Conservation (phyloP, 2,888 invertebrate genomes). For the Polyommatus iphigenia region DNA sequence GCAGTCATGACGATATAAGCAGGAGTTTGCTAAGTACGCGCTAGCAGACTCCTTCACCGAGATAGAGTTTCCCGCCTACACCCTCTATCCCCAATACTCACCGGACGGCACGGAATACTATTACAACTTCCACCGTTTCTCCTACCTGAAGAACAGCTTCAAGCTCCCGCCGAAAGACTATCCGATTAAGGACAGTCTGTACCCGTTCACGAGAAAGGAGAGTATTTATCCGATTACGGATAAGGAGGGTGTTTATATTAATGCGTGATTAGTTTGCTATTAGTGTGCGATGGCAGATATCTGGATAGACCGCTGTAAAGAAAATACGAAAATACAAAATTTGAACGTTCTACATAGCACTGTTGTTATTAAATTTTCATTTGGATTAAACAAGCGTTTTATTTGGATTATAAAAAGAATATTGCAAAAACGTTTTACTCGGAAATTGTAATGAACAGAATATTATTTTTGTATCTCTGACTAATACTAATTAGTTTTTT, state of each 20-base stretch:
- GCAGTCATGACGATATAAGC: constrained; percentile 83
- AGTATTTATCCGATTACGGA: constrained; percentile 62
- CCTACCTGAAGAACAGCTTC: constrained; percentile 67
- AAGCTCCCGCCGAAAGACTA: constrained; percentile 72
- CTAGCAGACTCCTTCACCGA: constrained; percentile 69
- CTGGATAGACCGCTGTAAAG: not conserved
- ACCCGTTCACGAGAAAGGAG: constrained; percentile 58
- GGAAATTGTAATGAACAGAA: not conserved
- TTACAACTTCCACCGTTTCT: constrained; percentile 73
- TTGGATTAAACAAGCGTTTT: not conserved
- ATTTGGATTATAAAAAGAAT: not conserved
- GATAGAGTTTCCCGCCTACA: constrained; percentile 64
- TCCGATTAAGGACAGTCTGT: constrained; percentile 50
- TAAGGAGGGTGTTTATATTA: constrained; percentile 69
- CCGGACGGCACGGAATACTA: constrained; percentile 74
- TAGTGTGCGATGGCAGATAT: not conserved
- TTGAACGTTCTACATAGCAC: not conserved
- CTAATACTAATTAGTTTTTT: not conserved
- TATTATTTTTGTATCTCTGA: not conserved
- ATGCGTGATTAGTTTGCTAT: constrained; percentile 57
- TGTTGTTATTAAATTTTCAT: not conserved
- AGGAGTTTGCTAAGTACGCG: constrained; percentile 74
- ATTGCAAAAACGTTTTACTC: not conserved
- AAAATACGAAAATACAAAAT: not conserved
- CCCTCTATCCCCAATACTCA: constrained; percentile 71